Base-by-base conservation (phyloP, 2,888 invertebrate genomes). In the Malthinus seriepunctatus region DNA sequence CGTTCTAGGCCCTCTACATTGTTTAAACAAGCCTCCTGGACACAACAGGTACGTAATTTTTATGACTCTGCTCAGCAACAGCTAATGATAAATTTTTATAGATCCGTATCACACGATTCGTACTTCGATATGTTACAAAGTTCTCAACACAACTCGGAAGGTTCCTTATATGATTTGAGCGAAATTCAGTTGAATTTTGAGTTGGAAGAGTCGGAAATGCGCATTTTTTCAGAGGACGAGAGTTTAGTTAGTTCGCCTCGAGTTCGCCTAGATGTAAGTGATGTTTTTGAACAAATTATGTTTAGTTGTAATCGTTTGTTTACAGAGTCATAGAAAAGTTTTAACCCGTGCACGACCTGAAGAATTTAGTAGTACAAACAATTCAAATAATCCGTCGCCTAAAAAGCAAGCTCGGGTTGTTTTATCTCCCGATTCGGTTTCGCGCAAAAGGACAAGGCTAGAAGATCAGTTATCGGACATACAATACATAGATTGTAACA, bases 61-160 rank as follows among this genome's bases (percentile, higher is more conserved):
- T 8, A 39, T 34, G 34, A 6, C 6, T 8, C 23, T 23, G 23
- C 23, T 23, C 23, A 23, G 5, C 3, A 23, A 5, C 2, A 23
- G 23, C 23, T 23, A 23, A 23, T 5, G 23, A 45, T 51, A 32
- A 39, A 39, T 45, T 38, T 62, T 70, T 60, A 0, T 65, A 84
- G 88, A 46, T 94, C 94, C 0, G 91, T 94, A 0, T 94, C 94
- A 0, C 95, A 95, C 78, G 95, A 95, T 77, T 95, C 95, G 0
- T 95, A 95, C 80, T 95, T 95, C 80, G 94, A 95, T 82, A 87
- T 83, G 69, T 86, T 83, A 82, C 87, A 80, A 83, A 88, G 78
- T 54, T 79, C 79, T 7, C 78, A 78, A 58, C 77, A 78, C 63
- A 79, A 81, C 72, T 69, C 81, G 62, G 67, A 82, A 70, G 73